Conservation (phyloP, 2,888 invertebrate genomes). For the Fragum whitleyi region DNA sequence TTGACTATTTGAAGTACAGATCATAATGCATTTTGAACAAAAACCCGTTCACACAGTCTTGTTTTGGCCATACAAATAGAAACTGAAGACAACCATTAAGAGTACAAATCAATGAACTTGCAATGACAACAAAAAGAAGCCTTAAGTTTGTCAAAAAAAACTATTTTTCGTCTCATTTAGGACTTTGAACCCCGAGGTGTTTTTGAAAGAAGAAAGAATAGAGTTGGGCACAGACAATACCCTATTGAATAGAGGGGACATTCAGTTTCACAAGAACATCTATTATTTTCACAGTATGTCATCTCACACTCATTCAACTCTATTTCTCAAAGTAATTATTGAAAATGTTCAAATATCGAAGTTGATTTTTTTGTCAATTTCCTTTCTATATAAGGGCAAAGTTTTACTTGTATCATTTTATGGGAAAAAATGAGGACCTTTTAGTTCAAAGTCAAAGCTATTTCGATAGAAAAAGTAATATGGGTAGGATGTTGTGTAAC, state of each 20-base stretch:
- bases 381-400: too few relatives aligned
- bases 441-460: too few relatives aligned
- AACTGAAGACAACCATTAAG: neutral
- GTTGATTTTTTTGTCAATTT: neutral
- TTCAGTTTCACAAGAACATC: neutral
- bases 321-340: neutral
- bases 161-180: neutral
- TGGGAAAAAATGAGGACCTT: too few relatives aligned
- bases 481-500: too few relatives aligned
- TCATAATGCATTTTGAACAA: too few relatives aligned
- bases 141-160: slow-evolving; percentile 11
- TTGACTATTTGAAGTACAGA: too few relatives aligned
- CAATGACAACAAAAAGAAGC: neutral
- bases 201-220: neutral
- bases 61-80: neutral
- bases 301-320: slow-evolving; percentile 7
- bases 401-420: too few relatives aligned
- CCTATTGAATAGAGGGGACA: slow-evolving; percentile 7
- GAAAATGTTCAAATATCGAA: neutral
- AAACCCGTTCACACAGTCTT: too few relatives aligned
- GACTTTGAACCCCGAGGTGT: slow-evolving; percentile 15
- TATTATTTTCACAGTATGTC: slow-evolving; percentile 20
- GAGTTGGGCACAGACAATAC: slow-evolving; percentile 3
- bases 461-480: too few relatives aligned
- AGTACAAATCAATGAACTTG: slow-evolving; percentile 14